A percentile compares a stretch with the other conserved stretches of the same genome.
phyloP scores from a whole-genome alignment of 2,888 invertebrate species.

The Melangyna quadrimaculata region DNA sequence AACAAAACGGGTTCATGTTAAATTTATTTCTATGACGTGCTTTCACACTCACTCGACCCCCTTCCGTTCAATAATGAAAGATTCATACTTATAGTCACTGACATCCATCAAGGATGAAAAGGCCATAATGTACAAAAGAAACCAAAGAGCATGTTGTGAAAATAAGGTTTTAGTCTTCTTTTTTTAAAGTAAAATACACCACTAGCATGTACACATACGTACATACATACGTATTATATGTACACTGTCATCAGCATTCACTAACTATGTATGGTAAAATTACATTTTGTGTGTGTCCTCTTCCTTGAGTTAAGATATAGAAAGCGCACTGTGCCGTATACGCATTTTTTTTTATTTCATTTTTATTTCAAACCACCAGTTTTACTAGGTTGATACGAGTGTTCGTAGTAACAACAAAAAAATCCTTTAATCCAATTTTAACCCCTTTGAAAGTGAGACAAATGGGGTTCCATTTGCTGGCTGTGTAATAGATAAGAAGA shows the following conservation, averaged over 20 bases:
- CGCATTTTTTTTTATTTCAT: constrained; percentile 21
- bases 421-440: constrained; percentile 56
- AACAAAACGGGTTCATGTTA: constrained; percentile 32
- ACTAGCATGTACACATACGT: not conserved
- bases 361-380: not conserved
- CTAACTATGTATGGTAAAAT: constrained; percentile 51
- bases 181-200: not conserved
- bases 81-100: constrained; percentile 42
- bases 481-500: constrained; percentile 49
- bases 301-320: not conserved
- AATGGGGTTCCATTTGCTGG: constrained; percentile 55
- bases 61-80: not conserved
- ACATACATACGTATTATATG: not conserved
- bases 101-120: constrained; percentile 60
- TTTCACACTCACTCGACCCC: constrained; percentile 43
- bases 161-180: constrained; percentile 29
- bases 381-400: constrained; percentile 22
- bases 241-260: constrained; percentile 43
- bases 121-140: constrained; percentile 22
- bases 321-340: constrained; percentile 44
- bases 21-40: constrained; percentile 56
- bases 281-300: constrained; percentile 6
- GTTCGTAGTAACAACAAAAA: not conserved
- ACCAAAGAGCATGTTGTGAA: constrained; percentile 16
- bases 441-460: constrained; percentile 63